Evolutionary conservation across 2,797 vertebrate genomes (phyloP), one percentile per base, ranked within the genome.

Genomic region (Lophotriccus pileatus): DNA sequence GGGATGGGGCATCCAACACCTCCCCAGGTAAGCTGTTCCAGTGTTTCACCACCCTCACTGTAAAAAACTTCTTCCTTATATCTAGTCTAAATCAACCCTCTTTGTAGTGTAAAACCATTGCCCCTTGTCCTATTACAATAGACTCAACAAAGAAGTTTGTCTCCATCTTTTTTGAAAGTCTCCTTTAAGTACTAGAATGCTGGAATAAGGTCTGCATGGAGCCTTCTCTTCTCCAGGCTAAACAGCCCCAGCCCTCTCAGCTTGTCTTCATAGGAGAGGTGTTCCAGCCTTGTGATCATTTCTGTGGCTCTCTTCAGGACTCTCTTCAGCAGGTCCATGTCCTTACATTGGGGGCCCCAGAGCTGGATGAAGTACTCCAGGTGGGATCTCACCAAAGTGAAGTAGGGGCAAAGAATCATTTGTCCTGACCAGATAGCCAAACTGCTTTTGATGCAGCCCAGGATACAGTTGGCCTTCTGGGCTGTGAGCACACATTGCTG

Each of bases 401-500:
- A 52, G 32, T 4, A 9, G 32, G 58, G 34, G 32, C 6, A 24
- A 8, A 90, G 78, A 74, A 55, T 64, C 36, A 8, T 30, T 39
- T 59, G 12, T n/a, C 56, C 39, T 30, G 13, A 43, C 28, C 28
- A 32, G 10, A 21, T 34, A 27, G 20, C 28, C 50, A 53, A 11
- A 7, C 21, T 67, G 11, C 18, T 69, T 74, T 24, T 46, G 28
- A 39, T 44, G 37, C 25, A 55, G 68, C 20, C 36, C 7, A 75
- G 47, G 39, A 32, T 21, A 64, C 4, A 2, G 25, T 3, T 70
- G 41, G 16, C 28, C 19, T 64, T 75, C 50, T 74, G 46, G 72
- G 25, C 19, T 79, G 17, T 0, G 2, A 59, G 41, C 8, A 11
- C 13, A 49, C 28, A 28, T 7, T 39, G 52, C 6, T 5, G 5